Conservation (phyloP, 2,797 vertebrate species). For the Margarornis squamiger region DNA sequence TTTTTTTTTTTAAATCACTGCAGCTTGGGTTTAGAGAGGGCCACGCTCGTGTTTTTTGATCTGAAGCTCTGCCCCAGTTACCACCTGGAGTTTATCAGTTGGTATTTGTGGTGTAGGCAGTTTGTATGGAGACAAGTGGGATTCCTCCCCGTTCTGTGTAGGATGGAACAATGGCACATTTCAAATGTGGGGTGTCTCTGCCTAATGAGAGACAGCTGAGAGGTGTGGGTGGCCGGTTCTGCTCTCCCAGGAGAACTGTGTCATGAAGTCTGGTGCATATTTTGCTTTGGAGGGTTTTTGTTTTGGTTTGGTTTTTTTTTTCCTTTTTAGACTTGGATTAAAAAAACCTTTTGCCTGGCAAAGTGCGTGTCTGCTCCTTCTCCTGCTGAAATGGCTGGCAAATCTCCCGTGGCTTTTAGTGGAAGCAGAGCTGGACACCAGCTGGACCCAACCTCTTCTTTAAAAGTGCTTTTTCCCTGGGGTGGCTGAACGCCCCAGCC, state of each 20-base stretch:
- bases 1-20: no score
- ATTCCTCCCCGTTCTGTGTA: constrained; percentile 12
- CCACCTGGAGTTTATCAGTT: background rate
- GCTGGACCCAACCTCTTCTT: constrained; percentile 9
- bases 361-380: background rate
- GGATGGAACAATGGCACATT: constrained; percentile 48
- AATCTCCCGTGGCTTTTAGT: background rate
- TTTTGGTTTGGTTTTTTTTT: background rate
- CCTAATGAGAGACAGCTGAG: constrained; percentile 61
- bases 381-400: constrained; percentile 7
- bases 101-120: background rate
- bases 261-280: constrained; percentile 46
- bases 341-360: background rate
- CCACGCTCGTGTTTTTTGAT: background rate
- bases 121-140: background rate
- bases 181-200: constrained; percentile 44
- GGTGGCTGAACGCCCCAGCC: background rate
- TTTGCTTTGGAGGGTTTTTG: background rate
- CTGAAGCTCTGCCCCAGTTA: background rate
- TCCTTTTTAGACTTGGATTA: background rate
- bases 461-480: background rate
- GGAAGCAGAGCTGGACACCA: constrained; percentile 16
- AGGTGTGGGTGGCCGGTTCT: constrained; percentile 58
- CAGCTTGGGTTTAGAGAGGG: background rate
- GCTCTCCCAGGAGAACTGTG: constrained; percentile 36